Base-by-base conservation (phyloP, 1,140 invertebrate species). In the Delia radicum region DNA sequence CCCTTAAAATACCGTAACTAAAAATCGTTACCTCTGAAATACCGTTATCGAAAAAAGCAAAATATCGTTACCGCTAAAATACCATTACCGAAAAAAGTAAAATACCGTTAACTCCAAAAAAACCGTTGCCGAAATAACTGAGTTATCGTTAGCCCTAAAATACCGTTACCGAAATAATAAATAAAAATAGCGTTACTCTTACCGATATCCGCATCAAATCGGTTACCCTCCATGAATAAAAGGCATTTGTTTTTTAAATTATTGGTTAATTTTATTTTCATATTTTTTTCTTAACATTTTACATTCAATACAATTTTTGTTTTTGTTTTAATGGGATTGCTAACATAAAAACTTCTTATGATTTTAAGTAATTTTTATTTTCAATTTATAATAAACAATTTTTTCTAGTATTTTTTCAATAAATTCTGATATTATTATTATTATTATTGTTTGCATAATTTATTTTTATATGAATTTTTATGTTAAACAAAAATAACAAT, bases 251-350 rank as follows among this genome's bases (percentile, higher is more conserved):
- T 24, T 12, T 27, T 63, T 27, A 27, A 63, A 28, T 63, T 65
- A 3, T 74, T 74, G 26, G 3, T 73, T 26, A 21, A 73, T 26
- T 24, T 73, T 28, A 46, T 73, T 73, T 73, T 55, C 37, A 73
- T 73, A 55, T 46, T 26, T 33, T 31, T 71, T 71, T 31, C 67
- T 31, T 24, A 24, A 31, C 48, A n/a, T 55, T 55, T 55, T 55
- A 55, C 48, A 55, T 55, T 55, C 48, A 55, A 55, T 55, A 55
- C n/a, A 55, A 55, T 55, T 55, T 55, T 21, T 7, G 1, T 55
- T 55, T 55, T 55, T 55, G 18, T 18, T 48, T 55, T 55, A 55
- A 55, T 55, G 48, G 15, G n/a, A 55, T 55, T 55, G 18, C 48
- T 55, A 55, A 55, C 48, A 55, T 55, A 55, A 55, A 55, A 55